Conservation (phyloP, 1,140 invertebrate species). For the Brachystomella parvula region DNA sequence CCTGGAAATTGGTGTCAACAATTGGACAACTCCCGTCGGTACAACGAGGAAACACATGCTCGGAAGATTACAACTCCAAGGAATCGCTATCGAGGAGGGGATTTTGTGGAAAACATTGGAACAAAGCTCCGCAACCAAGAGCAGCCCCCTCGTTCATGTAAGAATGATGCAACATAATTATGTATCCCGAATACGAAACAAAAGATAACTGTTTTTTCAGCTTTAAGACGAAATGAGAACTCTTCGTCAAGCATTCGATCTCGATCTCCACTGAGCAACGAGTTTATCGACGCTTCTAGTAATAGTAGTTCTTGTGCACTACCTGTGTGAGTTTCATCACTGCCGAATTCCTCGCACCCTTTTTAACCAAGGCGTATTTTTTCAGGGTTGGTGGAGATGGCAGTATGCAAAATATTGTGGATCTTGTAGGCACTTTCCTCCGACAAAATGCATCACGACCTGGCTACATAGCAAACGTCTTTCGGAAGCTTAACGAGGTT, state of each 20-base stretch:
- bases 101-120: neutral
- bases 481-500: neutral
- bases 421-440: neutral
- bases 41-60: neutral
- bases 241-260: neutral
- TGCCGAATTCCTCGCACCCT: neutral
- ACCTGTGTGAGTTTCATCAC: neutral
- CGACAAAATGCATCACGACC: neutral
- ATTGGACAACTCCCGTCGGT: neutral
- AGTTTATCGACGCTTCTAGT: neutral
- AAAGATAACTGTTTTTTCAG: neutral
- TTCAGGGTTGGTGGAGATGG: neutral
- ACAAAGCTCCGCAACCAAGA: neutral
- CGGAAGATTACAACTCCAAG: neutral
- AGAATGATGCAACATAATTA: neutral
- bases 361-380: neutral
- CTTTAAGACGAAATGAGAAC: neutral
- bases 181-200: neutral
- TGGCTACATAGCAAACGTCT: neutral
- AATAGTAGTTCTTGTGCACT: neutral
- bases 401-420: neutral
- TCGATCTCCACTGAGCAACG: neutral
- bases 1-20: neutral
- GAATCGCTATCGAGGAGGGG: neutral
- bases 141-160: neutral